phyloP scores from a whole-genome alignment of 2,797 vertebrate species.

The Ispidina picta region DNA sequence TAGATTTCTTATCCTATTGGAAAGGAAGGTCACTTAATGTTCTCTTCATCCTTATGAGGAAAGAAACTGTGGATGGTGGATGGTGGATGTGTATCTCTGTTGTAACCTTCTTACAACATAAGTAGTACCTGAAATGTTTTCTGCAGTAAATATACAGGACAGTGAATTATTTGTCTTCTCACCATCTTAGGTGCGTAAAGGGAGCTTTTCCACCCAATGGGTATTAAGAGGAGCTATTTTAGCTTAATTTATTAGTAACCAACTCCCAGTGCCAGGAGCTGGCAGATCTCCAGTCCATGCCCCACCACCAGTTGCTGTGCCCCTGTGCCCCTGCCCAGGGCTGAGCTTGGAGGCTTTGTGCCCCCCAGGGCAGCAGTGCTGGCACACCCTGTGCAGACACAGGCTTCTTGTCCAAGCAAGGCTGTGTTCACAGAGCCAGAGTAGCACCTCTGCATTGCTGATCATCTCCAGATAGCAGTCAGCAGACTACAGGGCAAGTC shows the following conservation, averaged over 20 bases:
- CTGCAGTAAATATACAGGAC: background rate
- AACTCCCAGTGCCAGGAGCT: background rate
- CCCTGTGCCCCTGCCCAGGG: background rate
- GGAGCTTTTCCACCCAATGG: background rate
- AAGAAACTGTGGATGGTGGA: background rate
- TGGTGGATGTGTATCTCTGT: background rate
- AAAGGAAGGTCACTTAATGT: slow-evolving; percentile 38
- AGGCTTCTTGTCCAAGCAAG: background rate
- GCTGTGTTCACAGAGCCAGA: background rate
- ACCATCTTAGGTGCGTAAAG: background rate
- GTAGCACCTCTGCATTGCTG: background rate
- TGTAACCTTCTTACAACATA: background rate
- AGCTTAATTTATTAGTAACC: background rate
- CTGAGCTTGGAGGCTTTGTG: accelerated
- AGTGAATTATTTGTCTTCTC: slow-evolving; percentile 2
- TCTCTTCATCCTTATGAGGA: background rate
- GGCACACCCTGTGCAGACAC: background rate
- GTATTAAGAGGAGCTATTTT: background rate
- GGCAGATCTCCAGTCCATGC: background rate
- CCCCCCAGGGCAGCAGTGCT: accelerated
- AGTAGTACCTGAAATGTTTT: background rate
- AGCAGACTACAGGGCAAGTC: background rate
- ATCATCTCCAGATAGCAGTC: background rate
- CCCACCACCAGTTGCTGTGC: no score
- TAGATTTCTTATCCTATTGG: slow-evolving; percentile 66